Base-by-base conservation (phyloP, 2,888 invertebrate species). In the Patella depressa region DNA sequence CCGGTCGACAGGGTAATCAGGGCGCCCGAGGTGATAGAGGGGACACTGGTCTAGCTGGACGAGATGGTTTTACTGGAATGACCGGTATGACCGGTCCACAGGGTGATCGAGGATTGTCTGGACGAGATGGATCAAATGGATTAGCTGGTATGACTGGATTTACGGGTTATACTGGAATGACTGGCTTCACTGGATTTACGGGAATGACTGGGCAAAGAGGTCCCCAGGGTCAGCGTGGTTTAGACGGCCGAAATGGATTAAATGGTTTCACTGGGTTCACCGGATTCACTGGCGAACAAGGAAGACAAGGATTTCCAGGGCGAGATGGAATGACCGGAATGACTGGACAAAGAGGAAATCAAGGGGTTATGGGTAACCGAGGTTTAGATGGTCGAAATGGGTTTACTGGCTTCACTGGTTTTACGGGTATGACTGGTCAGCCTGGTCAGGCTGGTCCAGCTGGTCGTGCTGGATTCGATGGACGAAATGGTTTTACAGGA, bases 401-500 rank as follows among this genome's bases (percentile, higher is more conserved):
- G 11, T 24, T 65, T 19, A 65, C 65, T 24, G 65, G 65, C 7
- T 65, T 65, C 24, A 65, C 65, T 7, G 65, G 65, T 65, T 65
- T 65, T 24, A 65, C 65, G 9, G 65, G 65, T 65, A 65, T 65
- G 65, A 19, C 65, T 19, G 65, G 65, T 65, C 19, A 65, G 24
- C 19, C 5, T 24, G 65, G 65, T 24, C 24, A 24, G 2, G 12
- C 19, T 11, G 65, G 65, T 24, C 12, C 11, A 65, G 12, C 19
- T 11, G 65, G 65, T 45, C 24, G 24, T 17, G 24, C 9, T n/a
- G 73, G 73, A 14, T 14, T 24, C 24, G 55, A 24, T 9, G 73
- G 73, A 73, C 53, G 54, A 14, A 53, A n/a, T 53, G 73, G 73
- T 24, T 53, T 17, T 53, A 55, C 54, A 7, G 73, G 73, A n/a